Conservation (phyloP, 2,888 invertebrate genomes). For the Cephus pygmeus region DNA sequence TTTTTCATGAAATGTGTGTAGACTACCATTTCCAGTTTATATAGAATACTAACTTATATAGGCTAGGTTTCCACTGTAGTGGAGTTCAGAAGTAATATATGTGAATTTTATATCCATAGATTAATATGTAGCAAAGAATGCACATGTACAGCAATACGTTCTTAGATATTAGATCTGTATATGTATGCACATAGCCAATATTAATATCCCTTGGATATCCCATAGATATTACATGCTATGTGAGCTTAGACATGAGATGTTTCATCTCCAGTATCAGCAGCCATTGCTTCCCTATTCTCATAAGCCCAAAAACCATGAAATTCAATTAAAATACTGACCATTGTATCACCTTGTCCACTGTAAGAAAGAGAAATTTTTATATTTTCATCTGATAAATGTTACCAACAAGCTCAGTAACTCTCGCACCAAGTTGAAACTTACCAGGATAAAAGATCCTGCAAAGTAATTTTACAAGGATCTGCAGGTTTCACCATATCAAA, state of each 20-base stretch:
- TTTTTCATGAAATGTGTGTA: background rate
- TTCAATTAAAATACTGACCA: constrained; percentile 93
- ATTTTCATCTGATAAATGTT: background rate
- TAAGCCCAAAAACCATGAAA: constrained; percentile 97
- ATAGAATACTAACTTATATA: background rate
- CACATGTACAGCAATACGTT: too few relatives aligned
- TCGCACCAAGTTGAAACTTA: constrained; percentile 50
- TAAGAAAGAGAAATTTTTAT: constrained; percentile 39
- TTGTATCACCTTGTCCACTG: constrained; percentile 93
- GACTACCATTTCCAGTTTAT: background rate
- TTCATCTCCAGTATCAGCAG: constrained; percentile 71
- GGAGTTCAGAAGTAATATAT: too few relatives aligned
- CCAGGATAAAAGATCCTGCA: constrained; percentile 85
- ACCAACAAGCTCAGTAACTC: background rate
- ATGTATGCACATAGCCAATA: too few relatives aligned
- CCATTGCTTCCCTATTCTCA: constrained; percentile 89
- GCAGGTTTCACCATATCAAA: constrained; percentile 97
- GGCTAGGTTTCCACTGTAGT: too few relatives aligned
- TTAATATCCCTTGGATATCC: too few relatives aligned
- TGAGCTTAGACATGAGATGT: constrained; percentile 57
- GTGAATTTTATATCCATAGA: too few relatives aligned
- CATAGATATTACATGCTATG: background rate
- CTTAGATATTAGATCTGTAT: too few relatives aligned
- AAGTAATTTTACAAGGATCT: constrained; percentile 84
- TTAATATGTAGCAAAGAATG: too few relatives aligned